phyloP scores from a whole-genome alignment of 2,113 vertebrate species.

The Mellivora capensis region DNA sequence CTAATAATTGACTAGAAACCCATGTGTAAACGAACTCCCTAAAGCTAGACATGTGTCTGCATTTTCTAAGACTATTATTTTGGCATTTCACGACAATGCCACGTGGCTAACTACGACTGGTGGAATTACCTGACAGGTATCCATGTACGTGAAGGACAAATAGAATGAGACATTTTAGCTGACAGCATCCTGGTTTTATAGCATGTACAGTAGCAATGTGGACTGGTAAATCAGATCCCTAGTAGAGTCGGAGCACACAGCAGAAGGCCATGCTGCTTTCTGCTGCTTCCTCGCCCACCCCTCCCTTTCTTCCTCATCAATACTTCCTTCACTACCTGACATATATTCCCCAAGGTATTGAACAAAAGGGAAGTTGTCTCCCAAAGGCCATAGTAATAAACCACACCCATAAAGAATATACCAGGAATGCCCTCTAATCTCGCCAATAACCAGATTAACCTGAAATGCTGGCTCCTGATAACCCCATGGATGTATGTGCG shows the following conservation, averaged over 20 bases:
- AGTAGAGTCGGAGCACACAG: background rate
- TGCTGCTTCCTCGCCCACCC: accelerated
- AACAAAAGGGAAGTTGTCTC: background rate
- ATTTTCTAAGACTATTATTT: background rate
- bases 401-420: background rate
- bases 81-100: background rate
- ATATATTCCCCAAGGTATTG: background rate
- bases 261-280: background rate
- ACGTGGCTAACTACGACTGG: background rate
- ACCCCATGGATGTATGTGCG: background rate
- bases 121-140: background rate
- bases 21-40: background rate
- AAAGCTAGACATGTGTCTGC: background rate
- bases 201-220: background rate
- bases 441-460: background rate
- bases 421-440: background rate
- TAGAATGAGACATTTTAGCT: background rate
- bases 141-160: background rate
- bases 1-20: background rate
- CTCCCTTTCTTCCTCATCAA: background rate
- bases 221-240: background rate
- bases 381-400: background rate
- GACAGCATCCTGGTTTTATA: background rate
- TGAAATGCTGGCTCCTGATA: background rate
- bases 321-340: constrained; percentile 20